Conservation (phyloP, 1,140 invertebrate genomes). For the Chlorops oryzae region DNA sequence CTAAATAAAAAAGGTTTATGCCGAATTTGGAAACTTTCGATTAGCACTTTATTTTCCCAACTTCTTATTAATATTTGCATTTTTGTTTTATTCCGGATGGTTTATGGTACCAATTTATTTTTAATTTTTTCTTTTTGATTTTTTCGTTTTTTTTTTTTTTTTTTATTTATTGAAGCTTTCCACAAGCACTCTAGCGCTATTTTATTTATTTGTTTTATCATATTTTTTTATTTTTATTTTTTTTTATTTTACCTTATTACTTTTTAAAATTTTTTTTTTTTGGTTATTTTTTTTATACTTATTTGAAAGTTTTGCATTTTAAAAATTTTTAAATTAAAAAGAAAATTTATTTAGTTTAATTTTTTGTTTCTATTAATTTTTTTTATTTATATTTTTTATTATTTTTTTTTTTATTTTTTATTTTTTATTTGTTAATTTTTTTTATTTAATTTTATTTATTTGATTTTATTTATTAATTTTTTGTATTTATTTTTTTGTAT, state of each 20-base stretch:
- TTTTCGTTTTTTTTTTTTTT: no score
- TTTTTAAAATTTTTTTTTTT: slow-evolving; percentile 13
- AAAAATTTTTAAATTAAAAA: not conserved
- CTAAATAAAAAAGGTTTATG: not conserved
- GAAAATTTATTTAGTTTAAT: not conserved
- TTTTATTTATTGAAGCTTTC: no score
- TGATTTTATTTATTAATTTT: not conserved
- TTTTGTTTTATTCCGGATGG: no score
- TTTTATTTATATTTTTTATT: not conserved
- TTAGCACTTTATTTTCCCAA: no score
- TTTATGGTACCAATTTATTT: no score
- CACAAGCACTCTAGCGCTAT: no score
- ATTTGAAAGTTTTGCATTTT: slow-evolving; percentile 16
- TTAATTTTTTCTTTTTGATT: no score
- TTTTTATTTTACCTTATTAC: slow-evolving; percentile 27
- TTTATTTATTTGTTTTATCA: slow-evolving; percentile 7
- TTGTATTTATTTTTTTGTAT: not conserved
- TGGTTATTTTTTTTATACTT: not conserved
- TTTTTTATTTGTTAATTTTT: not conserved
- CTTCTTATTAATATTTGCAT: no score
- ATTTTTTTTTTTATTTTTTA: not conserved
- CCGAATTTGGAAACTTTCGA: not conserved
- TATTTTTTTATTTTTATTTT: slow-evolving; percentile 10
- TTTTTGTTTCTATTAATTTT: not conserved
- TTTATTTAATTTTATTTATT: not conserved